Percentiles rank a stretch among this genome's conserved stretches.
Conservation (phyloP, 2,888 invertebrate species). For the Hypena proboscidalis region DNA sequence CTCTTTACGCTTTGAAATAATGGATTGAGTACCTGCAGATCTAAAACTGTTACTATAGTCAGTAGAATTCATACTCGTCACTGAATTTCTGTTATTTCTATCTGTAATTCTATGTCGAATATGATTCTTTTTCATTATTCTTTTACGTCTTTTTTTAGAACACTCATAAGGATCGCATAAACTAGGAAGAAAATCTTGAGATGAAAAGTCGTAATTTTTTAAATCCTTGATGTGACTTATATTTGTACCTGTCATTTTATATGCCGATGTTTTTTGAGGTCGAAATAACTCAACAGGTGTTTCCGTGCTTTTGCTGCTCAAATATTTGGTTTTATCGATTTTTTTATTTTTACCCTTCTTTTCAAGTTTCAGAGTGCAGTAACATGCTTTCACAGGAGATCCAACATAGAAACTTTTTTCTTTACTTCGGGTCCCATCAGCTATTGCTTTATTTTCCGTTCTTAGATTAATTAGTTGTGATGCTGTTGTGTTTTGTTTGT, state of each 20-base stretch:
- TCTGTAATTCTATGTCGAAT: slow-evolving; percentile 1
- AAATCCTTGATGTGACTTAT: background rate
- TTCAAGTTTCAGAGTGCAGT: slow-evolving; percentile 24
- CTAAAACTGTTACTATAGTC: slow-evolving; percentile 2
- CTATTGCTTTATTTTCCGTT: background rate
- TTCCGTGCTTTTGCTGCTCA: background rate
- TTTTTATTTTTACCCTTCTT: slow-evolving; percentile 13
- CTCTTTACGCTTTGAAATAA: slow-evolving; percentile 1
- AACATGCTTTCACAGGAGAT: slow-evolving; percentile 25
- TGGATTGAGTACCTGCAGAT: slow-evolving; percentile 12
- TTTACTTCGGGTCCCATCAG: slow-evolving; percentile 4
- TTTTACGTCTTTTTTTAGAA: slow-evolving; percentile 7
- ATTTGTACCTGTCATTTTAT: slow-evolving; percentile 9
- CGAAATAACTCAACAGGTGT: background rate
- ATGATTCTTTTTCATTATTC: background rate
- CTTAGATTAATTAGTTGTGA: no score
- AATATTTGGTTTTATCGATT: background rate
- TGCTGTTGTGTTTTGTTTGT: no score
- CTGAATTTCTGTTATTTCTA: slow-evolving; percentile 13
- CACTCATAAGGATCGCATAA: slow-evolving; percentile 5
- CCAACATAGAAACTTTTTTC: slow-evolving; percentile 12
- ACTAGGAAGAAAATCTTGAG: slow-evolving; percentile 6
- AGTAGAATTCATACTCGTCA: slow-evolving; percentile 5
- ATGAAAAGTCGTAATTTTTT: background rate
- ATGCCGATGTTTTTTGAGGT: background rate